These are phyloP conservation scores for Oryzias dopingdopingensis DNA, from an alignment of 2,797 vertebrate genomes.

Conservation along the genomic window DNA sequence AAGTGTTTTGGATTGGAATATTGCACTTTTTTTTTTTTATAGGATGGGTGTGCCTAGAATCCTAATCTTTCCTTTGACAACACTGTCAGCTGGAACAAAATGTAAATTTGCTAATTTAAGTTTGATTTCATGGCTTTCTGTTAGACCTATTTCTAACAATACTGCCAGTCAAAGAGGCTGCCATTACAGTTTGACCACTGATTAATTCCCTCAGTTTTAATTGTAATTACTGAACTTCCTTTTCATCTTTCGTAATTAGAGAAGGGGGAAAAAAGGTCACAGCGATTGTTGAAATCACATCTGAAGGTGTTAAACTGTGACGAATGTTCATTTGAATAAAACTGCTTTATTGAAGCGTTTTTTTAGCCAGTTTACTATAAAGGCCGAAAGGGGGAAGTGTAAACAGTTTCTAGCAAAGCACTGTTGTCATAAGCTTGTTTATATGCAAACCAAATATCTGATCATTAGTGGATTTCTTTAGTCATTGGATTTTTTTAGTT, in stretches of 20 bases:
- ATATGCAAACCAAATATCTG: no score
- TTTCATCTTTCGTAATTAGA: neutral
- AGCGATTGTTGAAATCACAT: constrained; percentile 1
- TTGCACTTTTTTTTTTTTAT: constrained; percentile 9
- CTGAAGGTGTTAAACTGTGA: neutral
- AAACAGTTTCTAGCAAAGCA: no score
- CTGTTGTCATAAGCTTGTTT: no score
- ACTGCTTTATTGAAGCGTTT: no score
- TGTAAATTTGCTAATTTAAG: neutral
- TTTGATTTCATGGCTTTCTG: constrained; percentile 22
- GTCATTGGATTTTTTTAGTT: no score
- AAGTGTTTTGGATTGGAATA: constrained; percentile 25
- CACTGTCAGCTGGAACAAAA: constrained; percentile 14
- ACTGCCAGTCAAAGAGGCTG: neutral
- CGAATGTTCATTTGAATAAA: no score
- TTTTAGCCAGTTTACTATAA: no score
- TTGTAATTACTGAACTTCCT: neutral
- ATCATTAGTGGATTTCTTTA: no score
- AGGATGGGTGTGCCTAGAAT: constrained; percentile 36
- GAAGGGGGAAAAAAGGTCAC: neutral
- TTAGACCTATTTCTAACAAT: constrained; percentile 2
- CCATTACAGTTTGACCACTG: neutral
- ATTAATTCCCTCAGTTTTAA: neutral
- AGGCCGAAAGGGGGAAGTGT: no score
- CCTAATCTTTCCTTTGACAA: constrained; percentile 19